These are phyloP conservation scores for Sebastes wilsoni DNA, from an alignment of 2,797 vertebrate species.

Conservation along the genomic window DNA sequence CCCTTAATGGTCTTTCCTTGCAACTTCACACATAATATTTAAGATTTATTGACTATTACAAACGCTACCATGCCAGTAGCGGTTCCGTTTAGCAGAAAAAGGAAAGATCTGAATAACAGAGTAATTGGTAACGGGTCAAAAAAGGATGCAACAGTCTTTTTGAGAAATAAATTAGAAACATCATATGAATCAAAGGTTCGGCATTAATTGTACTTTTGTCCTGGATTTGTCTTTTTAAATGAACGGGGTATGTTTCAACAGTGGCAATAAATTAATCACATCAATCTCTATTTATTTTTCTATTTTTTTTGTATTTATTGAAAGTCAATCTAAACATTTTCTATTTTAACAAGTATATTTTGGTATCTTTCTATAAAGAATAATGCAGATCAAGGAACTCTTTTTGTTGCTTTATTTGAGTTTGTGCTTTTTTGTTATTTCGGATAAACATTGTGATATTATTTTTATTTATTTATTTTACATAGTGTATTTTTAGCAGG, in stretches of 20 bases:
- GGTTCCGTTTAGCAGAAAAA: constrained; percentile 84
- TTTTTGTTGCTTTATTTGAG: constrained; percentile 19
- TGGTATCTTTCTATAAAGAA: neutral
- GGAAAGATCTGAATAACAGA: constrained; percentile 89
- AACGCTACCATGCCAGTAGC: constrained; percentile 94
- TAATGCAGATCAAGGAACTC: neutral
- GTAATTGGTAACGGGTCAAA: constrained; percentile 84
- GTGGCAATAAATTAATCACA: constrained; percentile 24
- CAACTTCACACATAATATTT: constrained; percentile 99
- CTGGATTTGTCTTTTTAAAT: constrained; percentile 36
- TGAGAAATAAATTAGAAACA: constrained; percentile 67
- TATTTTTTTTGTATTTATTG: neutral
- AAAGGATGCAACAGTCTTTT: constrained; percentile 64
- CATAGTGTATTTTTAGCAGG: constrained; percentile 22
- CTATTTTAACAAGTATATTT: neutral
- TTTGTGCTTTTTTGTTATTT: constrained; percentile 28
- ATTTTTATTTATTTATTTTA: constrained; percentile 1
- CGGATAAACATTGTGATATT: neutral
- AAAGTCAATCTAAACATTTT: neutral
- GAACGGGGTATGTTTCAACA: neutral
- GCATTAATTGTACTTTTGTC: constrained; percentile 47
- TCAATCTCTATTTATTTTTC: neutral
- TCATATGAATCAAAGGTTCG: constrained; percentile 22
- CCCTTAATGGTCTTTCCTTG: constrained; percentile 93
- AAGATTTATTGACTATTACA: constrained; percentile 99